These are phyloP conservation scores for Cyprinodon brontotheroides DNA, from an alignment of 2,113 vertebrate genomes.

Conservation along the genomic window DNA sequence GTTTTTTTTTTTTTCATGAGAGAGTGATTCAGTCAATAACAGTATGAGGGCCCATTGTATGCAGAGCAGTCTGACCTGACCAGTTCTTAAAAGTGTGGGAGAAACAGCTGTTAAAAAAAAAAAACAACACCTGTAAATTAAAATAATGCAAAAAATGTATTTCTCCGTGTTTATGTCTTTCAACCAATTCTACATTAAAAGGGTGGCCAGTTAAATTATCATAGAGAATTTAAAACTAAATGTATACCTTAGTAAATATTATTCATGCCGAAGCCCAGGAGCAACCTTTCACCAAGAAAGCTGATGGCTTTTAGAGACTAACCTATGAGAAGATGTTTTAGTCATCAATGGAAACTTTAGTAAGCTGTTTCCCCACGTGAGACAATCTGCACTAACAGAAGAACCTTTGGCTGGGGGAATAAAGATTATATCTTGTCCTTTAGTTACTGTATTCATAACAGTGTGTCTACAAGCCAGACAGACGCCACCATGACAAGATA, in stretches of 20 bases:
- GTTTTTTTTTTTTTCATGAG: background rate
- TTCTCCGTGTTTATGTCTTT: background rate
- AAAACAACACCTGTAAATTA: background rate
- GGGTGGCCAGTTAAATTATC: background rate
- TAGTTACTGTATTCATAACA: conserved; percentile 39
- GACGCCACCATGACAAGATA: conserved; percentile 57
- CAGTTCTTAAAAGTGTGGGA: background rate
- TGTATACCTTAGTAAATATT: background rate
- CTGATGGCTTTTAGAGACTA: background rate
- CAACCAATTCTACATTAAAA: background rate
- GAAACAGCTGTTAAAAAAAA: background rate
- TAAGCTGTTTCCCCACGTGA: conserved; percentile 16
- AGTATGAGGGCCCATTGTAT: background rate
- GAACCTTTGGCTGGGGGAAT: conserved; percentile 1
- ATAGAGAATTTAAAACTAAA: background rate
- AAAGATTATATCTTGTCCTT: conserved; percentile 42
- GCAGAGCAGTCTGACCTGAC: background rate
- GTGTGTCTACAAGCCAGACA: conserved; percentile 38
- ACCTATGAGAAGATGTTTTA: background rate
- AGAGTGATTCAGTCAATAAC: background rate
- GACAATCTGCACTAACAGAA: conserved; percentile 18
- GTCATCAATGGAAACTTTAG: conserved; percentile 12
- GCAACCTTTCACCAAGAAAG: background rate
- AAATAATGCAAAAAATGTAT: background rate
- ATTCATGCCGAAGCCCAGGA: background rate